These are phyloP conservation scores for Psylliodes chrysocephalus DNA, from an alignment of 2,888 invertebrate species.

Conservation along the genomic window DNA sequence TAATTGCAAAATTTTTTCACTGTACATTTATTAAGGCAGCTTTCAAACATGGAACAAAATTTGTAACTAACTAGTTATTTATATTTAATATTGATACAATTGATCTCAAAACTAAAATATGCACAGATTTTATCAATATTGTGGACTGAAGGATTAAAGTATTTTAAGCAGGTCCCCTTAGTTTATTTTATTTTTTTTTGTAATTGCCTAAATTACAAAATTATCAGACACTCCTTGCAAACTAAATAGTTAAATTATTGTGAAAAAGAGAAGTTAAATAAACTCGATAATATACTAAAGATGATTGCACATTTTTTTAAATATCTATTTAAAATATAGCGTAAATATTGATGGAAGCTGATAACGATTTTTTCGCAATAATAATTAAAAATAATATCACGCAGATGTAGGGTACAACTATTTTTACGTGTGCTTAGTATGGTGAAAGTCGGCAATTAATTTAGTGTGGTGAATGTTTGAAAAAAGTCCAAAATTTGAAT, in stretches of 20 bases:
- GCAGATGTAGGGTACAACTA: constrained; percentile 30
- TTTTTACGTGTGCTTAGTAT: constrained; percentile 26
- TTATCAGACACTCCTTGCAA: constrained; percentile 18
- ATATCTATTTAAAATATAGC: neutral
- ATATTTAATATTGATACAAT: constrained; percentile 22
- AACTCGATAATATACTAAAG: constrained; percentile 11
- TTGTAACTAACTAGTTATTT: too few species aligned
- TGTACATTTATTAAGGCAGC: constrained; percentile 13
- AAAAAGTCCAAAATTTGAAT: too few species aligned
- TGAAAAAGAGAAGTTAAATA: constrained; percentile 17
- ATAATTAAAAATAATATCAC: neutral
- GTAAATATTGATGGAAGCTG: constrained; percentile 11
- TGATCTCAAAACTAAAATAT: constrained; percentile 24
- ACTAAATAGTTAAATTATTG: constrained; percentile 20
- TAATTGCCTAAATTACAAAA: constrained; percentile 1
- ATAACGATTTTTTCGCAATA: constrained; percentile 13
- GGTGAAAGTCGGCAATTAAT: neutral
- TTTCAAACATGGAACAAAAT: too few species aligned
- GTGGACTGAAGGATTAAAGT: neutral
- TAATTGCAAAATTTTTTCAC: too few species aligned
- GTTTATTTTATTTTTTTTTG: neutral
- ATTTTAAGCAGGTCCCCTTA: too few species aligned
- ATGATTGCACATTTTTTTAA: constrained; percentile 21
- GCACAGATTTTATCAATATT: constrained; percentile 21
- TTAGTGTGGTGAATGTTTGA: neutral